Conservation (phyloP, 2,113 vertebrate genomes). For the Forbesichthys papilliferus region DNA sequence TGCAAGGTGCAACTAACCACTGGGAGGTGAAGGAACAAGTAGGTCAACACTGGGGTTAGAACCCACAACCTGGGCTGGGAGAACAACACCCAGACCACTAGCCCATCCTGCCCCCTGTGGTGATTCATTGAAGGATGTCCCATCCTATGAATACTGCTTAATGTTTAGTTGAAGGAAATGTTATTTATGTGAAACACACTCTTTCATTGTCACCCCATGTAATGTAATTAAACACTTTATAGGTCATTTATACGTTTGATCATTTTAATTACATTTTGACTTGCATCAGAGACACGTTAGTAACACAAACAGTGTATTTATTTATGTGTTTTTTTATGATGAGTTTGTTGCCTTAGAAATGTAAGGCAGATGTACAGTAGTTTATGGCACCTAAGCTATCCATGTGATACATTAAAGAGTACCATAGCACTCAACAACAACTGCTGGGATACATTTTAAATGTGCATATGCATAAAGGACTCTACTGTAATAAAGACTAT, state of each 20-base stretch:
- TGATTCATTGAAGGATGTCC: too few species aligned
- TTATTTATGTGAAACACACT: neutral
- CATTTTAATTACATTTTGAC: neutral
- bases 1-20: too few species aligned
- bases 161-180: neutral
- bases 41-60: too few species aligned
- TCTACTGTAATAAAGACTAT: too few species aligned
- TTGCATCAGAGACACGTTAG: neutral
- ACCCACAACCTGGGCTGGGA: too few species aligned
- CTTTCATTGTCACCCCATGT: slow-evolving; percentile 12
- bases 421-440: too few species aligned
- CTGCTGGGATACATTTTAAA: too few species aligned
- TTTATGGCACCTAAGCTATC: neutral
- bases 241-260: slow-evolving; percentile 1
- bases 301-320: slow-evolving; percentile 3
- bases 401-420: neutral
- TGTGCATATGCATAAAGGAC: too few species aligned
- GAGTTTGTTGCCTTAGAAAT: neutral
- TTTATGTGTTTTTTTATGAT: neutral
- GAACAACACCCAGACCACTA: too few species aligned
- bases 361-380: neutral
- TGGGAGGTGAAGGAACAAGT: too few species aligned
- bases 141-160: too few species aligned
- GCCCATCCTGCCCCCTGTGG: too few species aligned
- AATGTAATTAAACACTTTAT: slow-evolving; percentile 28